These are phyloP conservation scores for Limulus polyphemus DNA, from an alignment of 2,888 invertebrate genomes.

Conservation along the genomic window DNA sequence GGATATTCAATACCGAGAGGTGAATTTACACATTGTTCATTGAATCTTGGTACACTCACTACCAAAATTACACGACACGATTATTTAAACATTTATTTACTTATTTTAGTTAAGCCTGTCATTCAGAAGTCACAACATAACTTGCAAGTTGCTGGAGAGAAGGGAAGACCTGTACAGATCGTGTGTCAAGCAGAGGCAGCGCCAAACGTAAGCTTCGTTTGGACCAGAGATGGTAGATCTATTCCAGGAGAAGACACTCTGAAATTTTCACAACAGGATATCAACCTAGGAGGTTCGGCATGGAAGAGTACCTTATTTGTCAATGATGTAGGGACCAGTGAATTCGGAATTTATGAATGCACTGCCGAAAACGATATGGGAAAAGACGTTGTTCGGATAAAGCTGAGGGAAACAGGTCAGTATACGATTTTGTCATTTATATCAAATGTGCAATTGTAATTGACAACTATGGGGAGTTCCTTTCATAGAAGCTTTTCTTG, in stretches of 20 bases:
- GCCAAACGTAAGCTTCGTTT: conserved; percentile 68
- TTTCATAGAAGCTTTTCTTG: too few relatives aligned
- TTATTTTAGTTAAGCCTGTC: too few relatives aligned
- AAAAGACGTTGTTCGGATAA: conserved; percentile 62
- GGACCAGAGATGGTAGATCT: conserved; percentile 65
- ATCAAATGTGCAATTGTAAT: too few relatives aligned
- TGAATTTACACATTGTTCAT: too few relatives aligned
- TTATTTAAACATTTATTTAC: too few relatives aligned
- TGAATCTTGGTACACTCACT: too few relatives aligned
- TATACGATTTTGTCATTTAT: conserved; percentile 6
- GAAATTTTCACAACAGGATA: conserved; percentile 53
- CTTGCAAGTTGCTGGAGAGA: conserved; percentile 40
- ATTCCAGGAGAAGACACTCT: conserved; percentile 61
- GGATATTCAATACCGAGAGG: too few relatives aligned
- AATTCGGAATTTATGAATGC: conserved; percentile 85
- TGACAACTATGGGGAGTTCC: too few relatives aligned
- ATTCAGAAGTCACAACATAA: too few relatives aligned
- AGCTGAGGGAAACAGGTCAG: conserved; percentile 64
- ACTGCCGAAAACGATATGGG: conserved; percentile 75
- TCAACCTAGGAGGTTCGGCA: conserved; percentile 43
- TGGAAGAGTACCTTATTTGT: conserved; percentile 69
- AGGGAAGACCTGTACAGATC: conserved; percentile 49
- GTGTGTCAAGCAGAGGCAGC: conserved; percentile 61
- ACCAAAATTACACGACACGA: too few relatives aligned
- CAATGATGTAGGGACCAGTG: conserved; percentile 61